Evolutionary conservation across 1,140 invertebrate species (phyloP), one percentile per base, ranked within the genome.

Genomic region (Bombus waltoni): DNA sequence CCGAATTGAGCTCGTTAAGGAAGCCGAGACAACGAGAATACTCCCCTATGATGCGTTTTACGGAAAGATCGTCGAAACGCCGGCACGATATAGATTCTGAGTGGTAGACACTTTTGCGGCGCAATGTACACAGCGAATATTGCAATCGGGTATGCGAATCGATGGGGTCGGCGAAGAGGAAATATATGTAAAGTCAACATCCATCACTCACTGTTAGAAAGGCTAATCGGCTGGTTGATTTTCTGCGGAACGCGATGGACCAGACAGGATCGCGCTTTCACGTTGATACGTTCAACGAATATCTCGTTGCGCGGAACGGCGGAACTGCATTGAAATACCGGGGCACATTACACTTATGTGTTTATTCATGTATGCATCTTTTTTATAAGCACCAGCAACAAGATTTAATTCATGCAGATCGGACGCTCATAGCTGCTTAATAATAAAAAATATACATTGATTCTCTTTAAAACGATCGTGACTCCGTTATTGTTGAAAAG

Each of bases 41-140:
- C 53, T 76, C 42, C 72, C 38, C 40, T 8, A 15, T n/a, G 47
- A 83, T 83, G 76, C 65, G 74, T 82, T 76, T 85, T 76, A 28
- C 18, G 78, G 70, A 47, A 92, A 95, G 96, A 97, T 97, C 96
- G 93, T 66, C 97, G 96, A 88, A 85, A 81, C 71, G 42, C 81
- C 85, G 89, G 81, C 70, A 44, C 77, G 68, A 88, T 89, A 83
- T 81, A 91, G 88, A 88, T 89, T 83, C 71, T 75, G 90, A 80
- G 81, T 82, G 74, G 83, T 85, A 80, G 79, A 90, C 89, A 83
- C 77, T 88, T 80, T 77, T 86, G 80, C 83, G 80, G 87, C 66
- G 86, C 86, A 88, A n/a, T 90, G 89, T 91, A 90, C 89, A 91
- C 87, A 90, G 76, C 59, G 89, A 86, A 90, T 90, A 91, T 91